These are phyloP conservation scores for Cryptotis parvus DNA, from an alignment of 2,113 vertebrate genomes.

Conservation along the genomic window DNA sequence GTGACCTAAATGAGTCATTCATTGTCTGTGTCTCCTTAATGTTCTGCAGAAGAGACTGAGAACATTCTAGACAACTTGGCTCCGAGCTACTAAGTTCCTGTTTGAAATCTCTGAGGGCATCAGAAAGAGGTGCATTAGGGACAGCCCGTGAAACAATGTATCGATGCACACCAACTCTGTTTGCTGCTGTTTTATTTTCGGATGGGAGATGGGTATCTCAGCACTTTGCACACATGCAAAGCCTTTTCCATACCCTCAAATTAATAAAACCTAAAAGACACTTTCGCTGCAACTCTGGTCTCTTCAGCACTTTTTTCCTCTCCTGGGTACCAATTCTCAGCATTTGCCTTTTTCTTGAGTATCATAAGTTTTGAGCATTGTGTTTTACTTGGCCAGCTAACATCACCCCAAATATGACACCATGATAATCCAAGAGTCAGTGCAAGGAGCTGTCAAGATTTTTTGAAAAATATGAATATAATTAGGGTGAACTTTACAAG, in stretches of 20 bases:
- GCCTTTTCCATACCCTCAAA: not conserved
- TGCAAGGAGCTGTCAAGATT: not conserved
- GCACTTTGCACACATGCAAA: not conserved
- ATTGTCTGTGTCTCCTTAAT: not conserved
- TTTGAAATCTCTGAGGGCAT: not conserved
- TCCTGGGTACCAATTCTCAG: not conserved
- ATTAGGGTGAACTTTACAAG: not conserved
- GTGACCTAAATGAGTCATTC: slow-evolving; percentile 78
- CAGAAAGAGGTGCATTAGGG: not conserved
- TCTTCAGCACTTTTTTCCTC: not conserved
- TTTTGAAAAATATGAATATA: not conserved
- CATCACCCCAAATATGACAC: not conserved
- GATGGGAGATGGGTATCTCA: not conserved
- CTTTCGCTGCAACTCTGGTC: not conserved
- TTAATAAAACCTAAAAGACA: not conserved
- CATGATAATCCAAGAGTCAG: accelerated
- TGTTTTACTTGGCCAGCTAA: not conserved
- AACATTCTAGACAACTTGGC: not conserved
- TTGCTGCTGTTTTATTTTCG: not conserved
- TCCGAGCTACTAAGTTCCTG: slow-evolving; percentile 18
- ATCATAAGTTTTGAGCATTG: not conserved
- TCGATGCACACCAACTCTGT: not conserved
- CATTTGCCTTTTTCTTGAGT: not conserved
- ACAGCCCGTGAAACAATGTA: not conserved
- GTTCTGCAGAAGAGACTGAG: slow-evolving; percentile 54